These are phyloP conservation scores for Panzeria rudis DNA, from an alignment of 2,888 invertebrate genomes.

Conservation along the genomic window DNA sequence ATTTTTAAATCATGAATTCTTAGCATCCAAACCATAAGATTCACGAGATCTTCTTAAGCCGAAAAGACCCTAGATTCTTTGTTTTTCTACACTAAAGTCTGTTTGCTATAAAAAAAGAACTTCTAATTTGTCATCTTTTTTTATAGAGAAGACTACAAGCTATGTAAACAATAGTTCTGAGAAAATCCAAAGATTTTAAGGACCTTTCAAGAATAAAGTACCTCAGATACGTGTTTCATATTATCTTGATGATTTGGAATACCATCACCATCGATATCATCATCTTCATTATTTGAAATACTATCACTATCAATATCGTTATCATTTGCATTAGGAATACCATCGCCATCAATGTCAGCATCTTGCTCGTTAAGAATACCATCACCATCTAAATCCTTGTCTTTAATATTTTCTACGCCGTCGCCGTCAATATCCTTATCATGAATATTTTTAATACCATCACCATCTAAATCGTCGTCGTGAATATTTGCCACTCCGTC, in stretches of 20 bases:
- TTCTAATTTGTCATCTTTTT: constrained; percentile 54
- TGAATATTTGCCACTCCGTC: constrained; percentile 83
- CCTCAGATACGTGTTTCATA: constrained; percentile 74
- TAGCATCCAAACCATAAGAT: neutral
- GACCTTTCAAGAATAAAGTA: constrained; percentile 68
- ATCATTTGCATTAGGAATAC: constrained; percentile 84
- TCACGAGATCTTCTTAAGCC: constrained; percentile 32
- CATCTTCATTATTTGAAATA: constrained; percentile 74
- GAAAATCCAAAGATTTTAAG: constrained; percentile 67
- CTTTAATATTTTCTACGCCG: constrained; percentile 77
- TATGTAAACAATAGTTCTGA: constrained; percentile 28
- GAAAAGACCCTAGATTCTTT: constrained; percentile 69
- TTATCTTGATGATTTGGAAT: constrained; percentile 76
- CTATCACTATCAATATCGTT: constrained; percentile 78
- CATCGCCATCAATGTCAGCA: constrained; percentile 80
- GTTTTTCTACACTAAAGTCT: constrained; percentile 63
- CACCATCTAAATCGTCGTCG: constrained; percentile 76
- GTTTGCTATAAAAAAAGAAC: constrained; percentile 68
- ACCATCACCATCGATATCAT: constrained; percentile 74
- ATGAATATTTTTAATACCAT: constrained; percentile 76
- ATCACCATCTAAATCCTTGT: constrained; percentile 75
- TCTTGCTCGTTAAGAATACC: constrained; percentile 75
- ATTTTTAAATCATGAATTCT: constrained; percentile 65
- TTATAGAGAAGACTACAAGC: constrained; percentile 58
- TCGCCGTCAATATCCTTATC: constrained; percentile 79